Evolutionary conservation across 1,140 invertebrate genomes (phyloP).

Genomic region (Aphaenogaster ashmeadi): DNA sequence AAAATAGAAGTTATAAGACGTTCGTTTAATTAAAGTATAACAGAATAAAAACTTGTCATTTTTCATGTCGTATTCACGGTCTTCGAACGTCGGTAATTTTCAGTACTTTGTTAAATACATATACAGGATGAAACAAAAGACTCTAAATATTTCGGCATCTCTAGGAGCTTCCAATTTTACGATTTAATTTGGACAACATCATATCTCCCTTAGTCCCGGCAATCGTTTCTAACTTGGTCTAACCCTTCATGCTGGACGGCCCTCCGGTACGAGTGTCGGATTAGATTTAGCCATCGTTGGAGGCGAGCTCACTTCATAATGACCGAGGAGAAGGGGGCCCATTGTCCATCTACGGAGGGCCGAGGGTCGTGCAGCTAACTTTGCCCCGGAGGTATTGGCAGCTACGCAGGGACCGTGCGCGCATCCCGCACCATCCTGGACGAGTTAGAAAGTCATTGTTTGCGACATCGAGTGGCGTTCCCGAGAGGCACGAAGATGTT

Average conservation of each 20-base stretch:
- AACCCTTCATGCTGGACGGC: constrained; percentile 68
- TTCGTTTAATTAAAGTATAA: too few relatives aligned
- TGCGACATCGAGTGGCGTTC: constrained; percentile 65
- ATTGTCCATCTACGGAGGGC: constrained; percentile 69
- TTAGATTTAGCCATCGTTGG: constrained; percentile 78
- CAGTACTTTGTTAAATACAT: not conserved
- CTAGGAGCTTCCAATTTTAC: not conserved
- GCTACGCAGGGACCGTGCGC: constrained; percentile 44
- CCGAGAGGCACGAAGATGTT: constrained; percentile 71
- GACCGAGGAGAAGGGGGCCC: constrained; percentile 59
- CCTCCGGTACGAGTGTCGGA: constrained; percentile 72
- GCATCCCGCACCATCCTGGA: constrained; percentile 62
- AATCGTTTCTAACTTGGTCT: constrained; percentile 62
- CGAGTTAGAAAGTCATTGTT: constrained; percentile 78
- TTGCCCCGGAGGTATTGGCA: constrained; percentile 75
- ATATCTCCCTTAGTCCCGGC: constrained; percentile 17
- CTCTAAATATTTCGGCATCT: not conserved
- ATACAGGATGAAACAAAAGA: not conserved
- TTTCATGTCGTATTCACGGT: not conserved
- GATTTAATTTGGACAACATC: constrained; percentile 40
- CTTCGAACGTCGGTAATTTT: not conserved
- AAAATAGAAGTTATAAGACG: too few relatives aligned
- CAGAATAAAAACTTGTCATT: not conserved
- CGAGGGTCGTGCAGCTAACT: constrained; percentile 71
- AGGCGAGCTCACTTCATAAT: constrained; percentile 78